phyloP scores from a whole-genome alignment of 1,140 invertebrate genomes.

The Drosophila sulfurigaster region DNA sequence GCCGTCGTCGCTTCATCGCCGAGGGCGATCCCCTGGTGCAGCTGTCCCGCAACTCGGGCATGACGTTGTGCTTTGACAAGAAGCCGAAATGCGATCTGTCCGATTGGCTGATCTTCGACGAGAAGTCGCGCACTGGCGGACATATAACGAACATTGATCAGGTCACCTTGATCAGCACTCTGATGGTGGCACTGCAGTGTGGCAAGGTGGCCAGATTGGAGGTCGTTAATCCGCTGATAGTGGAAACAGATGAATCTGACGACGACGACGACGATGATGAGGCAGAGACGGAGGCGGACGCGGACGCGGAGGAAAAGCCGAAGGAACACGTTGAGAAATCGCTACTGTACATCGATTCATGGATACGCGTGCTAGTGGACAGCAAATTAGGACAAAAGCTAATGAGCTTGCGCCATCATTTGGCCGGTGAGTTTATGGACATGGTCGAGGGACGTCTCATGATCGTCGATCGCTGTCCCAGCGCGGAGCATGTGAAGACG shows the following conservation, averaged over 20 bases:
- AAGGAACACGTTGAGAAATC: neutral
- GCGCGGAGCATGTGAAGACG: neutral
- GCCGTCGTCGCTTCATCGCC: constrained; percentile 24
- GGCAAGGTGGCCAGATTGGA: constrained; percentile 46
- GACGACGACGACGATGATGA: neutral
- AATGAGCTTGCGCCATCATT: constrained; percentile 21
- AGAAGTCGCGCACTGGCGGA: constrained; percentile 32
- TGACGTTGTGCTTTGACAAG: constrained; percentile 2
- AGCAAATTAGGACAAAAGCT: constrained; percentile 1
- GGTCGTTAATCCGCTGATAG: neutral
- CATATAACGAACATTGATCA: constrained; percentile 41
- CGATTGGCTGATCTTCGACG: constrained; percentile 56
- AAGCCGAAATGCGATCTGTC: neutral
- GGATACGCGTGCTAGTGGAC: constrained; percentile 33
- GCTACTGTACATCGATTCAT: constrained; percentile 39
- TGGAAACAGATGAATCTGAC: neutral
- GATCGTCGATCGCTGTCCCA: neutral
- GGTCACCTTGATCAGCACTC: constrained; percentile 34
- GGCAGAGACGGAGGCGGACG: neutral
- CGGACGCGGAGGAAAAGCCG: too few species aligned
- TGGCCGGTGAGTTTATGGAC: constrained; percentile 31
- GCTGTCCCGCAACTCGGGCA: constrained; percentile 46
- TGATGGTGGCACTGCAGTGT: constrained; percentile 44
- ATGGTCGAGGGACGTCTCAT: constrained; percentile 33
- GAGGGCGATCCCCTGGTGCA: constrained; percentile 44